Evolutionary conservation across 1,140 invertebrate species (phyloP), one percentile per base, ranked within the genome.

Genomic region (Stratiolaelaps scimitus): DNA sequence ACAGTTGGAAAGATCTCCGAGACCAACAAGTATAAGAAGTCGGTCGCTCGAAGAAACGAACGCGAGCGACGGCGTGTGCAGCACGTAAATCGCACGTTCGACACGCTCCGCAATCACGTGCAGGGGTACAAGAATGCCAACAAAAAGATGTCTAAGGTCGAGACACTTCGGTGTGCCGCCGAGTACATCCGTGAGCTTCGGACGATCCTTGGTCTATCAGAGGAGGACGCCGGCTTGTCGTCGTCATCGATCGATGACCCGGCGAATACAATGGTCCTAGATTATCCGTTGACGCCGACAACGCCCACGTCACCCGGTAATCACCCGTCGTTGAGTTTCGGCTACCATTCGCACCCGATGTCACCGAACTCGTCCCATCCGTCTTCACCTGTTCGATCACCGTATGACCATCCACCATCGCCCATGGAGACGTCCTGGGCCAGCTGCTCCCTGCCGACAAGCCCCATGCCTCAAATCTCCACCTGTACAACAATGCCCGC

Each of bases 61-160:
- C 68, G 77, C 4, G 77, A 78, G 67, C 68, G 77, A 40, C 78
- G 77, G 66, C 69, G 77, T 5, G 77, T 78, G 6, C 74, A 74
- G 66, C 69, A 76, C 43, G 75, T 78, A 2, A 78, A 78, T 68
- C 72, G 74, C 1, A 70, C 71, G 0, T 70, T 70, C 53, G 43
- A 69, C 1, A 65, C 67, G 23, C 65, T 70, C 7, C 44, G 69
- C n/a, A 65, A 70, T 17, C 69, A 70, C 46, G 71, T 71, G 4
- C 69, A 67, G 34, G 34, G 34, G 34, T 40, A 69, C 1, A 77
- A 84, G 67, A 82, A 84, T 82, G 70, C 85, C 83, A 64, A 78
- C 66, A 92, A 92, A 74, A 89, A 93, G 73, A 76, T 93, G 7
- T 91, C 87, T 69, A 94, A 94, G 79, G 90, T 93, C 17, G 90